Evolutionary conservation across 2,888 invertebrate genomes (phyloP).

Genomic region (Eupelmus urozonus): DNA sequence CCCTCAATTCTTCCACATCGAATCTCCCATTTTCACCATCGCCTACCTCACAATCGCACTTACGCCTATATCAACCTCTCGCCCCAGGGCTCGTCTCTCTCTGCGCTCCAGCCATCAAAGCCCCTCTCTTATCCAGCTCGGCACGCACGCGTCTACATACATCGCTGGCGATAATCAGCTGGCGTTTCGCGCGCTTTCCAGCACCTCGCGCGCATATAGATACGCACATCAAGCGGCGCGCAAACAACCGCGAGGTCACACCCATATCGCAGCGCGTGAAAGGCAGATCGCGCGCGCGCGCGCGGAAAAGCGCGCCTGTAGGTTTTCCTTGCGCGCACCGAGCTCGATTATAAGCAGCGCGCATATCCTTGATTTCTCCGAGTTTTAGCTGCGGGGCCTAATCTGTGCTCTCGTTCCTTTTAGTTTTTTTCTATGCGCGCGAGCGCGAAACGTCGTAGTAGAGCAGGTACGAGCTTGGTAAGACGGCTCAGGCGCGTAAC

Average conservation of each 20-base stretch:
- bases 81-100: too few species aligned
- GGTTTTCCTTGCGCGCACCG: too few species aligned
- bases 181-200: background rate
- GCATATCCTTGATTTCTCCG: background rate
- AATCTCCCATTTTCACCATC: too few species aligned
- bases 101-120: conserved; percentile 12
- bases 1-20: too few species aligned
- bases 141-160: background rate
- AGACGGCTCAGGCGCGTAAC: conserved; percentile 8
- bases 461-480: background rate
- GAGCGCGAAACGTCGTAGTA: background rate
- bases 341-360: too few species aligned
- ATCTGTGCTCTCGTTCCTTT: conserved; percentile 33
- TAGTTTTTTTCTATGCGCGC: background rate
- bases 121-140: conserved; percentile 8
- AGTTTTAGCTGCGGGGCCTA: conserved; percentile 31
- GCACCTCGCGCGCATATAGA: too few species aligned
- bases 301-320: background rate
- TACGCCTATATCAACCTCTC: too few species aligned
- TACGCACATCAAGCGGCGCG: too few species aligned
- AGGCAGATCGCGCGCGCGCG: background rate
- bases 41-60: too few species aligned
- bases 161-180: conserved; percentile 23
- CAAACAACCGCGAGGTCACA: conserved; percentile 33
- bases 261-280: conserved; percentile 31